Evolutionary conservation across 2,888 invertebrate genomes (phyloP).

Genomic region (Diaperis boleti): DNA sequence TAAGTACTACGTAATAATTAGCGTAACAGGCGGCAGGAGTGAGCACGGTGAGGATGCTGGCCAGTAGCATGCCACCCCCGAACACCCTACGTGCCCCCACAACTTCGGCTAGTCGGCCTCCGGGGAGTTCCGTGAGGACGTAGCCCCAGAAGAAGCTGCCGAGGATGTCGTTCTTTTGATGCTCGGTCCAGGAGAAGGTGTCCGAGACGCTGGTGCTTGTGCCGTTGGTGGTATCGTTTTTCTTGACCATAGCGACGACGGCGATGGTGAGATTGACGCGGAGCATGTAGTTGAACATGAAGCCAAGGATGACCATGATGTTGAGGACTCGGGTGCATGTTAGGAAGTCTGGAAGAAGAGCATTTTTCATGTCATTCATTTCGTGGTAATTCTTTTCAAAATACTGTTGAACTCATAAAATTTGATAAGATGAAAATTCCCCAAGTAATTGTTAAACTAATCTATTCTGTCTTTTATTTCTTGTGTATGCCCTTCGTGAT

Average conservation of each 20-base stretch:
- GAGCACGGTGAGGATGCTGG: conserved; percentile 83
- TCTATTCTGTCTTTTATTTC: too few relatives aligned
- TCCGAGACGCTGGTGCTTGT: conserved; percentile 53
- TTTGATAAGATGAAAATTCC: too few relatives aligned
- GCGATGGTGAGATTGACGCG: conserved; percentile 89
- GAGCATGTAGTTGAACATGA: conserved; percentile 91
- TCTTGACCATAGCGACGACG: conserved; percentile 83
- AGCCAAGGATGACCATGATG: conserved; percentile 87
- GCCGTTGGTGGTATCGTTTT: conserved; percentile 56
- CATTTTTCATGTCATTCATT: too few relatives aligned
- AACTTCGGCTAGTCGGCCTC: conserved; percentile 86
- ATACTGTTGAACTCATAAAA: too few relatives aligned
- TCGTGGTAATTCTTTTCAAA: too few relatives aligned
- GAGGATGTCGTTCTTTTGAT: conserved; percentile 83
- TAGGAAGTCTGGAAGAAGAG: conserved; percentile 52
- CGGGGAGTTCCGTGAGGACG: conserved; percentile 89
- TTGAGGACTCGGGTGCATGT: conserved; percentile 85
- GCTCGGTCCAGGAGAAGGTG: conserved; percentile 80
- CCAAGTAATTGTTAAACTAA: too few relatives aligned
- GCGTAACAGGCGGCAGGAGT: conserved; percentile 82
- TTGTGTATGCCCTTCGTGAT: too few relatives aligned
- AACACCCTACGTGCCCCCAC: conserved; percentile 87
- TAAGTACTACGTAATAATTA: conserved; percentile 77
- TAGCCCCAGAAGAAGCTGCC: conserved; percentile 95
- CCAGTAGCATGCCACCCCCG: conserved; percentile 87